Conservation (phyloP, 2,888 invertebrate genomes). For the Saturnia pavonia region DNA sequence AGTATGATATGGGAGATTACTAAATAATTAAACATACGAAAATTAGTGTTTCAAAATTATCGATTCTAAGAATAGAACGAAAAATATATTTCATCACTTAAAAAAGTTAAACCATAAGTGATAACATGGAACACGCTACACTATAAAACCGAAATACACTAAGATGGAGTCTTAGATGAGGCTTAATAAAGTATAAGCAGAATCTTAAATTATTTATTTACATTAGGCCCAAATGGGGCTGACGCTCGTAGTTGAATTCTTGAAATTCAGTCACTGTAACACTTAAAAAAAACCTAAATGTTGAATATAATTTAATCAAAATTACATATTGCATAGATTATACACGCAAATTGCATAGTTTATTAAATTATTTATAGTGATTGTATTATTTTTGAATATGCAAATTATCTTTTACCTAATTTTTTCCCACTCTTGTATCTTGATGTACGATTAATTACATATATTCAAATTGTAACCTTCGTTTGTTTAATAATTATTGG, state of each 20-base stretch:
- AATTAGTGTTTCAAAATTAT: not conserved
- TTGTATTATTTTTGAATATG: too few species aligned
- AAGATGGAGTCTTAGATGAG: not conserved
- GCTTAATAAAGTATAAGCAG: not conserved
- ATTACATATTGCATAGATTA: too few species aligned
- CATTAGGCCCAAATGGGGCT: too few species aligned
- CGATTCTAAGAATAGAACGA: not conserved
- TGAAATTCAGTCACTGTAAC: too few species aligned
- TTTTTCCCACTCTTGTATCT: not conserved
- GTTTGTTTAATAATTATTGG: conserved; percentile 3
- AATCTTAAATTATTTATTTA: too few species aligned
- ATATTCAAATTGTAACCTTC: conserved; percentile 7
- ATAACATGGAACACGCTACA: not conserved
- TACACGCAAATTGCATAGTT: too few species aligned
- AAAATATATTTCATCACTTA: not conserved
- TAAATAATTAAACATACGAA: not conserved
- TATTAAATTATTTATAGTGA: too few species aligned
- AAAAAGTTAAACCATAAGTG: not conserved
- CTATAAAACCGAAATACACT: not conserved
- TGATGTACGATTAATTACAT: not conserved
- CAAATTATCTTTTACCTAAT: not conserved
- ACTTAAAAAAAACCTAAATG: too few species aligned
- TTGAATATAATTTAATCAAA: too few species aligned
- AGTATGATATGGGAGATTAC: not conserved
- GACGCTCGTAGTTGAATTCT: too few species aligned